A percentile compares a stretch with the other conserved stretches of the same genome.
Conservation (phyloP, 1,140 invertebrate genomes). For the Monomorium pharaonis region DNA sequence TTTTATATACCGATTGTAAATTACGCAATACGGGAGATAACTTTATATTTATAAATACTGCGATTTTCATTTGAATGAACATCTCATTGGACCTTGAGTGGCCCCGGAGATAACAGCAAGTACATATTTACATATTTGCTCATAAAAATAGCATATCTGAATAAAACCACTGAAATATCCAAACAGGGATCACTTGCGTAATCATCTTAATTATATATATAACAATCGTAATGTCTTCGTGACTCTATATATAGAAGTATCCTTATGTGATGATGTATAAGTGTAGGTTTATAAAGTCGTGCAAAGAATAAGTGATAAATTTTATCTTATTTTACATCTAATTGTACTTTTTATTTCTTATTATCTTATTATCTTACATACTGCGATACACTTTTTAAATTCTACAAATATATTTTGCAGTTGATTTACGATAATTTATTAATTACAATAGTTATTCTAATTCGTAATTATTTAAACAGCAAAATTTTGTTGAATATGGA, state of each 20-base stretch:
- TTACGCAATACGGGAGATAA: not conserved
- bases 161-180: not conserved
- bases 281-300: not conserved
- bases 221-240: not conserved
- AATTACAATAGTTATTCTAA: too few relatives aligned
- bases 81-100: not conserved
- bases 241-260: too few relatives aligned
- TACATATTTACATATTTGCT: not conserved
- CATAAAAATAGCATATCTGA: not conserved
- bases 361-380: too few relatives aligned
- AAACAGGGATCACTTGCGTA: not conserved
- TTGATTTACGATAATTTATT: too few relatives aligned
- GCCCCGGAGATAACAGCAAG: not conserved
- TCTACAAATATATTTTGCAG: too few relatives aligned
- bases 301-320: not conserved
- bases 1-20: conserved; percentile 15
- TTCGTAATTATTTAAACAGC: too few relatives aligned
- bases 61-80: not conserved
- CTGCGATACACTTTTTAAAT: too few relatives aligned
- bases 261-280: not conserved
- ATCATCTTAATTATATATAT: not conserved
- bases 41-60: not conserved
- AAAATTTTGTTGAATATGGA: too few relatives aligned
- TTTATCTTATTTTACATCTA: too few relatives aligned
- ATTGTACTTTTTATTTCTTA: too few relatives aligned